These are phyloP conservation scores for Zootermopsis nevadensis DNA, from an alignment of 2,888 invertebrate species.

Conservation along the genomic window DNA sequence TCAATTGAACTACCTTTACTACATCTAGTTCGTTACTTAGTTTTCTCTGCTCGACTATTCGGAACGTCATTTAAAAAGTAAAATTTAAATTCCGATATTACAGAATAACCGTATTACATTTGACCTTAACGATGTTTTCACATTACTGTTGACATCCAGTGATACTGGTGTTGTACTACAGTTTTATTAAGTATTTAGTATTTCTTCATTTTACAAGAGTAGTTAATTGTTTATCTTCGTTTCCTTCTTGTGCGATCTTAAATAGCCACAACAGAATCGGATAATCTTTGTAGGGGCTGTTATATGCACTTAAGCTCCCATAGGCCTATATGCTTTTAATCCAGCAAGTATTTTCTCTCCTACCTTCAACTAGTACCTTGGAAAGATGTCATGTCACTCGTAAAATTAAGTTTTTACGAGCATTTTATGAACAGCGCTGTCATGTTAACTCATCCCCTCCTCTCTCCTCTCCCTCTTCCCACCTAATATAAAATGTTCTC, in stretches of 20 bases:
- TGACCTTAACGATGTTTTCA: too few relatives aligned
- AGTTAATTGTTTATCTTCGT: too few relatives aligned
- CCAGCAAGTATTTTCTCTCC: not conserved
- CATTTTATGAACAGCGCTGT: constrained; percentile 61
- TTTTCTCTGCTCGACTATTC: too few relatives aligned
- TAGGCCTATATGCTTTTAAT: not conserved
- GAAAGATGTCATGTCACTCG: constrained; percentile 64
- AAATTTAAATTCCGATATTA: too few relatives aligned
- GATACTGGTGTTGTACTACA: too few relatives aligned
- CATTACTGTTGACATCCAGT: too few relatives aligned
- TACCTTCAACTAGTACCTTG: constrained; percentile 53
- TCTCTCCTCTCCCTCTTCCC: not conserved
- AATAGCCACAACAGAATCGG: not conserved
- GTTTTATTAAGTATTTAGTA: too few relatives aligned
- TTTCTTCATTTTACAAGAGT: too few relatives aligned
- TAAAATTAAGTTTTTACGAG: constrained; percentile 66
- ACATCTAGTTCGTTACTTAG: too few relatives aligned
- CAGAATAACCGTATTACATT: too few relatives aligned
- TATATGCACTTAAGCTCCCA: not conserved
- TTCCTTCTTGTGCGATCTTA: not conserved
- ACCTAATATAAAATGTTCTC: not conserved
- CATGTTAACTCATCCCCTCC: constrained; percentile 45
- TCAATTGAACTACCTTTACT: too few relatives aligned
- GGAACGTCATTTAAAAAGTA: too few relatives aligned
- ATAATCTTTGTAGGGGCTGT: not conserved